phyloP scores from a whole-genome alignment of 2,797 vertebrate genomes.

The Siniperca scherzeri region DNA sequence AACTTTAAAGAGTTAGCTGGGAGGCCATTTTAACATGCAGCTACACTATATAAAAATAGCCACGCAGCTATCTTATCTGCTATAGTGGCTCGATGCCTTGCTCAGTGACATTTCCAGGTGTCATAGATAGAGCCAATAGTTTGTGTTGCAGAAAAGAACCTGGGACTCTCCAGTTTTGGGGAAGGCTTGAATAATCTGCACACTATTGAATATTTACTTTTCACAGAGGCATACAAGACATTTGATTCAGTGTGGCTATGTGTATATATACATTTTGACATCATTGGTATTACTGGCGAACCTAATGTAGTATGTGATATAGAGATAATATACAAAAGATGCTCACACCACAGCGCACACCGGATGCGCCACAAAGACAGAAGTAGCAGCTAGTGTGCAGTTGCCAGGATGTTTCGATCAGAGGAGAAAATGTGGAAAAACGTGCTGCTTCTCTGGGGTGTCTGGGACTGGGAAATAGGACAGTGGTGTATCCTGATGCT shows the following conservation, averaged over 20 bases:
- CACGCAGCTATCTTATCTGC: background rate
- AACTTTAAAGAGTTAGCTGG: background rate
- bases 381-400: background rate
- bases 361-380: background rate
- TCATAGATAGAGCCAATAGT: background rate
- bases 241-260: background rate
- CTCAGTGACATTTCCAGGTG: conserved; percentile 2
- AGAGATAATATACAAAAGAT: conserved; percentile 1
- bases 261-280: background rate
- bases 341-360: background rate
- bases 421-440: background rate
- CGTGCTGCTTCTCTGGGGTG: background rate
- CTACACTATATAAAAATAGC: conserved; percentile 3
- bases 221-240: background rate
- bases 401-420: background rate
- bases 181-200: background rate
- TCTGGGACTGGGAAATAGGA: background rate
- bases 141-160: background rate
- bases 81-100: background rate
- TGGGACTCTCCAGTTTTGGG: background rate
- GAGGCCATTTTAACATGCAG: background rate
- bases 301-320: background rate
- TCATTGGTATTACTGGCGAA: background rate
- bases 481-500: background rate
- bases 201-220: background rate